phyloP scores from a whole-genome alignment of 2,113 vertebrate species.

The Phrynosoma blainvillii region DNA sequence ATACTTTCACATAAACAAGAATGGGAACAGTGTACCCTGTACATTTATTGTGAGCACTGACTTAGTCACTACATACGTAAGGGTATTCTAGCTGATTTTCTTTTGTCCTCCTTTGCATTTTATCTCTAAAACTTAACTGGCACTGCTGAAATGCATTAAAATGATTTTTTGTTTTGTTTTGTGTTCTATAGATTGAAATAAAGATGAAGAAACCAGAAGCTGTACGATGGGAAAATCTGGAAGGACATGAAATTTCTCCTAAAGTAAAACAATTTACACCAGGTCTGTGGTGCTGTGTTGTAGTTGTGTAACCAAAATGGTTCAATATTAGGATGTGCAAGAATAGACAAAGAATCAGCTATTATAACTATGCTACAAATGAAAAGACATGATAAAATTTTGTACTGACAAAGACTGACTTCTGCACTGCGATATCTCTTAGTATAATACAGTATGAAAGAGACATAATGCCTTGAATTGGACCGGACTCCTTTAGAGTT shows the following conservation, averaged over 20 bases:
- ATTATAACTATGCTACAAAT: no score
- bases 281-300: slow-evolving; percentile 79
- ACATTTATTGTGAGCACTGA: not conserved
- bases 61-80: not conserved
- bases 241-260: slow-evolving; percentile 83
- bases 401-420: no score
- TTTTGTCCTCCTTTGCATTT: not conserved
- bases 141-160: slow-evolving; percentile 53
- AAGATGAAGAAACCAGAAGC: slow-evolving; percentile 97
- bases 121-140: not conserved
- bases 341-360: no score
- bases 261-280: slow-evolving; percentile 86
- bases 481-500: not conserved
- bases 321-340: no score
- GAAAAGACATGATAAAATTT: no score
- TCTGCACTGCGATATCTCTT: not conserved
- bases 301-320: no score
- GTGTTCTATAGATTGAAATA: slow-evolving; percentile 88
- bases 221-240: slow-evolving; percentile 94
- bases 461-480: not conserved
- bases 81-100: no score
- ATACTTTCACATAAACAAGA: not conserved
- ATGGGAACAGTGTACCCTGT: not conserved
- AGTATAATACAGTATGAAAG: not conserved
- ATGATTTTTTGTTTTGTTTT: slow-evolving; percentile 42